Percentiles rank a stretch among this genome's conserved stretches.
Evolutionary conservation across 2,113 vertebrate species (phyloP).

Genomic region (Macheiramphus alcinus): DNA sequence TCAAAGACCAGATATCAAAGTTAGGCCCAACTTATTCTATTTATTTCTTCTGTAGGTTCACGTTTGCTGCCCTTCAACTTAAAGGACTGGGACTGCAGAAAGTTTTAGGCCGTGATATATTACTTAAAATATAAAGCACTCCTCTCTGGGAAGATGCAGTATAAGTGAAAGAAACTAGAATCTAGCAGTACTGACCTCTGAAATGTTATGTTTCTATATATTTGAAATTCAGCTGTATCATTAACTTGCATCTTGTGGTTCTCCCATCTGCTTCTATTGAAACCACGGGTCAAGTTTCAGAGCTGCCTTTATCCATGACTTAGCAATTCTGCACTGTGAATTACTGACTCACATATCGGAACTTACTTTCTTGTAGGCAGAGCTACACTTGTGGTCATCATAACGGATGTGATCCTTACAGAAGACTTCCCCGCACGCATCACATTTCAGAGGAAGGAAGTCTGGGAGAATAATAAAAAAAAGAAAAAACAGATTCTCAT

Average conservation of each 20-base stretch:
- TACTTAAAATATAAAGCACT: not conserved
- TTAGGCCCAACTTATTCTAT: not conserved
- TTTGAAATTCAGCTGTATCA: not conserved
- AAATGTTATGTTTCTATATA: not conserved
- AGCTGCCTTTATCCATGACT: not conserved
- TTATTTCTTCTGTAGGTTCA: not conserved
- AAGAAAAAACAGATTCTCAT: not conserved
- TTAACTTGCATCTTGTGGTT: not conserved
- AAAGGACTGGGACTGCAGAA: not conserved
- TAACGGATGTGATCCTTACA: slow-evolving; percentile 92
- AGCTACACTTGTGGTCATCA: slow-evolving; percentile 84
- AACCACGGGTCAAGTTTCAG: not conserved
- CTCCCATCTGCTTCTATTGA: not conserved
- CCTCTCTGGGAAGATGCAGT: not conserved
- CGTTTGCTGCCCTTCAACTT: not conserved
- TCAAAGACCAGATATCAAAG: not conserved
- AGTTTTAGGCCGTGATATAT: not conserved
- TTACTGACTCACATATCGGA: accelerated
- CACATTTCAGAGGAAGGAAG: slow-evolving; percentile 92
- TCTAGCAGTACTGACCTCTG: not conserved
- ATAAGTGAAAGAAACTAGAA: not conserved
- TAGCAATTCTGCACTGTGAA: not conserved
- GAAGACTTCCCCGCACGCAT: slow-evolving; percentile 86
- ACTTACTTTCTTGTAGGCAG: slow-evolving; percentile 88
- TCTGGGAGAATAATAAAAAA: slow-evolving; percentile 66